Evolutionary conservation across 2,113 vertebrate genomes (phyloP).

Genomic region (Dicerorhinus sumatrensis): DNA sequence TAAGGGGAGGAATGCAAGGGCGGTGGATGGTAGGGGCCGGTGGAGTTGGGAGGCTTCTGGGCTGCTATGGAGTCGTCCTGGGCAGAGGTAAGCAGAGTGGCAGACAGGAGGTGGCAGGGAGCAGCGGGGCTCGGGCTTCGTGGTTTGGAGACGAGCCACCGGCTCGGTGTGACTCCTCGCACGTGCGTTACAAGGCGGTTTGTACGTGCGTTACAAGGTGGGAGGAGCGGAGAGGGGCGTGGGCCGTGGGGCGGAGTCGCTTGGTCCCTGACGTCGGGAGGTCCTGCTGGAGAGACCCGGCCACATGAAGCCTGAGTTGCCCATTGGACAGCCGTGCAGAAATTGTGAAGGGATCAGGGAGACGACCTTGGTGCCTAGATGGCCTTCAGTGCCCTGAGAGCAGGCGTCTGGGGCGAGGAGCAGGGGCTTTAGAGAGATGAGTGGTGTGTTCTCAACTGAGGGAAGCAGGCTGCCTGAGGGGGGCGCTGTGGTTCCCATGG

Average conservation of each 20-base stretch:
- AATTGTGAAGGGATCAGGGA: fast-evolving
- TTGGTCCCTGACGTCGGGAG: fast-evolving
- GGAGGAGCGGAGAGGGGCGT: not conserved
- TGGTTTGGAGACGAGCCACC: fast-evolving
- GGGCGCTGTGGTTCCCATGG: not conserved
- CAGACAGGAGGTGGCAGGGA: not conserved
- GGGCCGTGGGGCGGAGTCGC: fast-evolving
- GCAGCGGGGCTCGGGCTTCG: not conserved
- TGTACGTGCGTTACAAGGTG: fast-evolving
- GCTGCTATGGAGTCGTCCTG: no score
- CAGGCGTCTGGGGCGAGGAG: not conserved
- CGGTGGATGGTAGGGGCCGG: fast-evolving
- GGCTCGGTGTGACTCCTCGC: fast-evolving
- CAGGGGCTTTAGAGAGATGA: not conserved
- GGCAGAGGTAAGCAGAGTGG: not conserved
- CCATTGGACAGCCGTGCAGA: fast-evolving
- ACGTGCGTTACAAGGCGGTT: fast-evolving
- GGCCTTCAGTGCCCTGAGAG: fast-evolving
- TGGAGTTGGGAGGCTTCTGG: not conserved
- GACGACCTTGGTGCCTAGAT: fast-evolving
- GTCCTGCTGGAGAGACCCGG: not conserved
- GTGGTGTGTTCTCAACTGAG: not conserved
- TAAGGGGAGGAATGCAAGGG: not conserved
- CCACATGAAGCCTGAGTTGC: fast-evolving
- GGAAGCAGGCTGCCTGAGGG: not conserved